A percentile compares a stretch with the other conserved stretches of the same genome.
Conservation (phyloP, 1,140 invertebrate genomes). For the Rhagoletis pomonella region DNA sequence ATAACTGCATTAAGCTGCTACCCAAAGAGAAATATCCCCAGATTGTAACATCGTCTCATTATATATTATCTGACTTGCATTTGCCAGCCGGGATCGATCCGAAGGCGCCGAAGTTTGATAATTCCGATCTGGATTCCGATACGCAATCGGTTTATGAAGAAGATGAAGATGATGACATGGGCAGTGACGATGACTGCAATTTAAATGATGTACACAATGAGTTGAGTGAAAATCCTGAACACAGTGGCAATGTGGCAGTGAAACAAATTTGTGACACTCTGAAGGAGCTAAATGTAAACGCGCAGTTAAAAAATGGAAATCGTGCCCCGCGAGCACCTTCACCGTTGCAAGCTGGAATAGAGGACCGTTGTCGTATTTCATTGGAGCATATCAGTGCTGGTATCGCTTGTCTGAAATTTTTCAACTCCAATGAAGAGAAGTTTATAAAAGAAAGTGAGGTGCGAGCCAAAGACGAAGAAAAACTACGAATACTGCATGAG, state of each 20-base stretch:
- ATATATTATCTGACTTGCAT: slow-evolving; percentile 90
- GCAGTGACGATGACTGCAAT: slow-evolving; percentile 54
- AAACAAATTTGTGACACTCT: slow-evolving; percentile 71
- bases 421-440: slow-evolving; percentile 74
- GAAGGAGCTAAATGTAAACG: slow-evolving; percentile 65
- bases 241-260: slow-evolving; percentile 69
- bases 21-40: slow-evolving; percentile 88
- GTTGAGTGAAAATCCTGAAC: slow-evolving; percentile 45
- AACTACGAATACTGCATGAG: slow-evolving; percentile 74
- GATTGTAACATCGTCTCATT: slow-evolving; percentile 91
- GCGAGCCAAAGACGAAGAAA: slow-evolving; percentile 69
- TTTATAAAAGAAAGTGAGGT: slow-evolving; percentile 68
- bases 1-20: slow-evolving; percentile 87
- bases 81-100: slow-evolving; percentile 77
- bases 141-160: slow-evolving; percentile 67
- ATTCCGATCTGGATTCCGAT: slow-evolving; percentile 62
- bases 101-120: slow-evolving; percentile 69
- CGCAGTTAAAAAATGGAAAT: slow-evolving; percentile 60
- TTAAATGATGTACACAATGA: slow-evolving; percentile 34
- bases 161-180: slow-evolving; percentile 74
- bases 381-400: slow-evolving; percentile 81
- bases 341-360: slow-evolving; percentile 77
- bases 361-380: slow-evolving; percentile 81
- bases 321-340: slow-evolving; percentile 75
- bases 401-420: slow-evolving; percentile 81